Percentiles rank a stretch among this genome's conserved stretches.
Evolutionary conservation across 2,113 vertebrate genomes (phyloP).

Genomic region (Silurus asotus): DNA sequence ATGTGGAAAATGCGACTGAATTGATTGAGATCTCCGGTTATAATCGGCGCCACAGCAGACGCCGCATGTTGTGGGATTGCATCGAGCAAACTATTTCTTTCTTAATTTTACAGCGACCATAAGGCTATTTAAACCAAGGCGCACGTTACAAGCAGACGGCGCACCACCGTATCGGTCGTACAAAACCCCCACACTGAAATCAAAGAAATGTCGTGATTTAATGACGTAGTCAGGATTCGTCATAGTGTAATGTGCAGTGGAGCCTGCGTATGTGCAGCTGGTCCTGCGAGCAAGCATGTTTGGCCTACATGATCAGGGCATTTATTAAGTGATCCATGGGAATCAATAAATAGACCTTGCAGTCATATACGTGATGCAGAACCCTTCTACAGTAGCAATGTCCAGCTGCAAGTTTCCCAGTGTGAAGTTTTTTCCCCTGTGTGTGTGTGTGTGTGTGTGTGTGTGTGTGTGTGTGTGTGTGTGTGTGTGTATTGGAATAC

Average conservation of each 20-base stretch:
- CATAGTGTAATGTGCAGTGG: neutral
- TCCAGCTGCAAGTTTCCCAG: neutral
- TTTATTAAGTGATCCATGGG: neutral
- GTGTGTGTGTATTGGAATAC: neutral
- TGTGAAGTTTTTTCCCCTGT: neutral
- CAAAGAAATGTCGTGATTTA: neutral
- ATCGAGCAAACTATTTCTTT: neutral
- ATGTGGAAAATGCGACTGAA: constrained; percentile 27
- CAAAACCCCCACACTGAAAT: no score
- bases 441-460: no score
- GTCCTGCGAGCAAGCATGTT: neutral
- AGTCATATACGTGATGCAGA: no score
- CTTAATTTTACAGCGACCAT: neutral
- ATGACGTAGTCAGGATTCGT: neutral
- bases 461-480: no score
- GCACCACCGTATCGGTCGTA: neutral
- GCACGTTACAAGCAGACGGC: neutral
- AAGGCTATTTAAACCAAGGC: neutral
- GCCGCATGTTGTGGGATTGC: neutral
- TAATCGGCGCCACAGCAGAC: neutral
- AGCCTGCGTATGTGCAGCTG: no score
- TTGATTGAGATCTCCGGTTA: constrained; percentile 40
- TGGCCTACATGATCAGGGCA: neutral
- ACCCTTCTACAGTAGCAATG: neutral
- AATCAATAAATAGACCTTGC: neutral